Conservation (phyloP, 2,113 vertebrate species). For the Chrysochloris asiatica region DNA sequence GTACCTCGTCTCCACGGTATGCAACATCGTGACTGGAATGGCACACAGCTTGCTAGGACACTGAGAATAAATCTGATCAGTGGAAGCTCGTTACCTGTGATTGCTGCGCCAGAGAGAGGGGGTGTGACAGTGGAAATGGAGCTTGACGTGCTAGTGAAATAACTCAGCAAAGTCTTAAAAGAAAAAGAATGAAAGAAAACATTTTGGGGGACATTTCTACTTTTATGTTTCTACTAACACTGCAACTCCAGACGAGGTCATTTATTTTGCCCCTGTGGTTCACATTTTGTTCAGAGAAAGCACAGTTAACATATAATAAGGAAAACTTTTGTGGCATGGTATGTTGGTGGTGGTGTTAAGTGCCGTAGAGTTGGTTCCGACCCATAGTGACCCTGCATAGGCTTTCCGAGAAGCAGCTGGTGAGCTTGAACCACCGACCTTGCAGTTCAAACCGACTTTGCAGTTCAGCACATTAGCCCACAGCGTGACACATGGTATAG, state of each 20-base stretch:
- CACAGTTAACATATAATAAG: neutral
- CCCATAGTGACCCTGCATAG: no score
- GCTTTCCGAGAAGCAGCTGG: no score
- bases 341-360: no score
- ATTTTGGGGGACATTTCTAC: neutral
- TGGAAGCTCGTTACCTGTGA: neutral
- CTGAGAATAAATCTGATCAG: neutral
- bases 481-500: no score
- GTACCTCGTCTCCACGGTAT: neutral
- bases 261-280: neutral
- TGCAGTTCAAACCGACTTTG: no score
- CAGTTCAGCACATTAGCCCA: no score
- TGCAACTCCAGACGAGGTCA: neutral
- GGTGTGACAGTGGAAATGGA: neutral
- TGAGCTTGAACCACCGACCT: no score
- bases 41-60: neutral
- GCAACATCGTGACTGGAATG: neutral
- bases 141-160: constrained; percentile 50
- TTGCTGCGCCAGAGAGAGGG: neutral
- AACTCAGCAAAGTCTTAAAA: constrained; percentile 35
- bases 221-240: neutral
- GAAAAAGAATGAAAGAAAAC: neutral
- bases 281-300: constrained; percentile 1
- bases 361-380: no score
- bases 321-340: neutral